Conservation (phyloP, 2,113 vertebrate species). For the Syrmaticus mikado region DNA sequence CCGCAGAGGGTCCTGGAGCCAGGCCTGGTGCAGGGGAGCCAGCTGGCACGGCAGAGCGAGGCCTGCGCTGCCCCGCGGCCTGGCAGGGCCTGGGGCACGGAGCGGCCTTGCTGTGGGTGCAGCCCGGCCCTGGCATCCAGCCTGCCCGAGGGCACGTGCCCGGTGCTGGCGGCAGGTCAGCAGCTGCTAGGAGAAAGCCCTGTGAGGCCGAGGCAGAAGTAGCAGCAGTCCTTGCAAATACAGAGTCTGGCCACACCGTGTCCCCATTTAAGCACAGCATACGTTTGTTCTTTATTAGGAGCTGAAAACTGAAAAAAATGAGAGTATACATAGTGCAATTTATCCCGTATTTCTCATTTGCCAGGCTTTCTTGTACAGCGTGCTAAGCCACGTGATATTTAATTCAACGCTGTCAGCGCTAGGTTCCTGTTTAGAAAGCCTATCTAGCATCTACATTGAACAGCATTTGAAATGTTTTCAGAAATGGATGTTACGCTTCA, state of each 20-base stretch:
- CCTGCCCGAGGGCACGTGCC: background rate
- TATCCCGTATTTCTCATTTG: background rate
- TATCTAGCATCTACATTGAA: background rate
- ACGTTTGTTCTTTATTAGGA: background rate
- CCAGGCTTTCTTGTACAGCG: background rate
- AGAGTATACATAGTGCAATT: slow-evolving; percentile 21
- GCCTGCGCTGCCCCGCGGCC: background rate
- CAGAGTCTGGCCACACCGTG: slow-evolving; percentile 35
- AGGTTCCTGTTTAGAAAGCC: background rate
- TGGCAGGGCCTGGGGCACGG: background rate
- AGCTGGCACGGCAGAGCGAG: too few relatives aligned
- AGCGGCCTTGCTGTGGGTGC: background rate
- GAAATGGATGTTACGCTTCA: fast-evolving
- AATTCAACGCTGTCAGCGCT: background rate
- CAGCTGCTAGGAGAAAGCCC: background rate
- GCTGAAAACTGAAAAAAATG: background rate
- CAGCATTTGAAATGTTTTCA: background rate
- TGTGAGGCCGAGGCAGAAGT: fast-evolving
- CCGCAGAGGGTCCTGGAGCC: background rate
- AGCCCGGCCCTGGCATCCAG: fast-evolving
- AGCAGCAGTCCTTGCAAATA: background rate
- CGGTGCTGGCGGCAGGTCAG: background rate
- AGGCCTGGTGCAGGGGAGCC: fast-evolving
- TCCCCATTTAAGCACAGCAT: slow-evolving; percentile 3
- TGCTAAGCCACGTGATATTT: slow-evolving; percentile 19